Base-by-base conservation (phyloP, 2,888 invertebrate genomes). In the Drosophila mercatorum region DNA sequence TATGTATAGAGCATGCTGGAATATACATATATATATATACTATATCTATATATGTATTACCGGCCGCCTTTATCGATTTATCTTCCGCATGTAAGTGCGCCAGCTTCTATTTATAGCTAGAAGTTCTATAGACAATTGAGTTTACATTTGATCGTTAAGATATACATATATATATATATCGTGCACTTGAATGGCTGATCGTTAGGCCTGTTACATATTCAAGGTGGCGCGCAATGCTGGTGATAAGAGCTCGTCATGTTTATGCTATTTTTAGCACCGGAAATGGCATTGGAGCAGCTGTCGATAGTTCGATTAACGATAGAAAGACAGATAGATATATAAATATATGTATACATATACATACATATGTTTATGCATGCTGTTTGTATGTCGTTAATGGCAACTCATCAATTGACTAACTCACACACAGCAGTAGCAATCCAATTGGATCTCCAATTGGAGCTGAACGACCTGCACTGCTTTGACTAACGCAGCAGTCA, bases 131-230 rank as follows among this genome's bases (percentile, higher is more conserved):
- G 49, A 40, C 49, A 59, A 59, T 59, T 49, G 59, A 40, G 28
- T 47, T 14, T 26, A 47, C 58, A 47, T 59, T 59, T 40, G 59
- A 40, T 59, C 31, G 22, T 31, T 17, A 31, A 57, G 0, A 22
- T 17, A 56, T 5, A 41, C 12, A 31, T 11, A 41, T 11, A 2
- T 28, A 11, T 12, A 7, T 73, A 57, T 70, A 66, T 52, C 44
- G 38, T 63, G 73, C 64, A 72, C 65, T 82, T 79, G 83, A 84
- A 71, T 84, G 83, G 58, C 67, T 73, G 49, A 62, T 67, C 55
- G 58, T 47, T 52, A 36, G 34, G 34, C 40, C 36, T 65, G 81
- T 88, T 89, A 88, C 84, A 88, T 68, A 72, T 69, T 89, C 84
- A 84, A 84, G 84, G 84, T 89, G 74, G n/a, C 7, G 46, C 43